Percentiles rank a stretch among this genome's conserved stretches.
Conservation (phyloP, 1,140 invertebrate species). For the Thaumatotibia leucotreta region DNA sequence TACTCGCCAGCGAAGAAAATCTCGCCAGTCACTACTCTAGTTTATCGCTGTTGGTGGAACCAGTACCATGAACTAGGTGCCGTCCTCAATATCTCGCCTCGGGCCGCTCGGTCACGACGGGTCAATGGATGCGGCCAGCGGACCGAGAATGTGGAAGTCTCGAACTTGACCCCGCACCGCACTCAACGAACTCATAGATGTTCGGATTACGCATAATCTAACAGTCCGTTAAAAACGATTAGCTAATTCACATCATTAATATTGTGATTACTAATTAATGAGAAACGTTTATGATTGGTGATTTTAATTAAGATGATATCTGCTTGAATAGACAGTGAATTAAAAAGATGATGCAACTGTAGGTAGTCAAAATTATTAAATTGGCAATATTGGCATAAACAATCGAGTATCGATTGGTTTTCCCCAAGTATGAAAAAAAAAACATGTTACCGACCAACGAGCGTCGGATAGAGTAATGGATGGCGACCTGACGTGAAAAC, state of each 20-base stretch:
- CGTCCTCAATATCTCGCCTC: neutral
- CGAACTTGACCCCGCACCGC: constrained; percentile 4
- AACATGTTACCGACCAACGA: neutral
- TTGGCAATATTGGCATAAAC: neutral
- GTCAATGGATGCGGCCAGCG: neutral
- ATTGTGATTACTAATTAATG: constrained; percentile 4
- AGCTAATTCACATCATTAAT: neutral
- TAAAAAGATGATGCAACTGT: neutral
- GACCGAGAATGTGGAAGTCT: neutral
- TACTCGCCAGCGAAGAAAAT: too few relatives aligned
- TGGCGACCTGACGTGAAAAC: neutral
- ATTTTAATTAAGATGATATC: neutral
- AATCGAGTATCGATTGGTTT: constrained; percentile 1
- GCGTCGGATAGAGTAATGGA: neutral
- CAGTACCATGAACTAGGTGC: neutral
- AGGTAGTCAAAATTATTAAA: neutral
- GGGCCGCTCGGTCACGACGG: neutral
- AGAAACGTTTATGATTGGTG: neutral
- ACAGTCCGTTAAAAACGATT: neutral
- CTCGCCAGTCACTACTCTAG: too few relatives aligned
- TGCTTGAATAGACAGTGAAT: neutral
- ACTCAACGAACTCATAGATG: neutral
- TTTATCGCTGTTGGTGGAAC: too few relatives aligned
- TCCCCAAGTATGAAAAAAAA: neutral
- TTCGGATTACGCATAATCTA: neutral